Conservation (phyloP, 2,797 vertebrate genomes). For the Cynopterus sphinx region DNA sequence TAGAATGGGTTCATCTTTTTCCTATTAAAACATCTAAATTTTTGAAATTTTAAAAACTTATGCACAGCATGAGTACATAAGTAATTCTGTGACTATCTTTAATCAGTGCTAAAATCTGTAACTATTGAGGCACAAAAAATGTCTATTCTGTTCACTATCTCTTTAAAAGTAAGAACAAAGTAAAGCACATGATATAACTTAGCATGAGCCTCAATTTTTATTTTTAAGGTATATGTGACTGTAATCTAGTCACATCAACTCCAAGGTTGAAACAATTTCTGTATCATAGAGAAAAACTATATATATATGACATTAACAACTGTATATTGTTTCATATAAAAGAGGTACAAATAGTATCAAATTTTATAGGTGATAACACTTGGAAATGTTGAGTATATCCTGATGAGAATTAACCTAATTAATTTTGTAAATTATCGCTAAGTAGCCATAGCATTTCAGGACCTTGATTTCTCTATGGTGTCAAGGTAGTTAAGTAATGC, state of each 20-base stretch:
- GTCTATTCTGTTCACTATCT: background rate
- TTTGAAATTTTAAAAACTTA: background rate
- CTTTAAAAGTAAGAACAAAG: background rate
- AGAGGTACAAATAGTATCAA: background rate
- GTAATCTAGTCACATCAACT: background rate
- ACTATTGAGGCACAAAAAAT: background rate
- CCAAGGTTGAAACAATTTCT: background rate
- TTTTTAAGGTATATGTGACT: background rate
- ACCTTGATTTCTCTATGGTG: background rate
- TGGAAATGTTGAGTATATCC: background rate
- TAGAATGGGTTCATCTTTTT: background rate
- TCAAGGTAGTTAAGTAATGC: background rate
- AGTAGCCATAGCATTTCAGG: background rate
- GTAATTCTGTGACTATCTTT: background rate
- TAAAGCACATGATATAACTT: background rate
- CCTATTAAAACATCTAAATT: background rate
- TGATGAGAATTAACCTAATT: background rate
- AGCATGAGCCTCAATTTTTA: background rate
- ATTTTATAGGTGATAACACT: background rate
- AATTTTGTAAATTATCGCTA: background rate
- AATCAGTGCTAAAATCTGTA: background rate
- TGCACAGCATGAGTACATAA: background rate
- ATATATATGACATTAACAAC: background rate
- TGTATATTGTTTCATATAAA: background rate
- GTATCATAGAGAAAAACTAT: background rate